A percentile compares a stretch with the other conserved stretches of the same genome.
phyloP scores from a whole-genome alignment of 2,888 invertebrate species.

The Octodonta nipae region DNA sequence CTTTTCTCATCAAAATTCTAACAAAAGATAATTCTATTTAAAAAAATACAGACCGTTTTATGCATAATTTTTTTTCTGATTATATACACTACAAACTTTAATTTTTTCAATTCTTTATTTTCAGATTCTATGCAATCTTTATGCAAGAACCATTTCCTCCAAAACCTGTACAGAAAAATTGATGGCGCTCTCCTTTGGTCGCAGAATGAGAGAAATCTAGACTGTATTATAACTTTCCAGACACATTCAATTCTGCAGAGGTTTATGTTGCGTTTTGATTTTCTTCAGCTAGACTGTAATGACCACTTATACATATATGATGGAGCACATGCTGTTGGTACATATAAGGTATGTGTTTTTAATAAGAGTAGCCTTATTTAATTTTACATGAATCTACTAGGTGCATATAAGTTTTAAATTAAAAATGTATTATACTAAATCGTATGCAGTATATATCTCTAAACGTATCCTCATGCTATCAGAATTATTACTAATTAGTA shows the following conservation, averaged over 20 bases:
- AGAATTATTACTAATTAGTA: no score
- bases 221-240: conserved; percentile 87
- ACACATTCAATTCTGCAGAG: conserved; percentile 87
- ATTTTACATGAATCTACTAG: conserved; percentile 3
- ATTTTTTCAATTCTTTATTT: no score
- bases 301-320: conserved; percentile 87
- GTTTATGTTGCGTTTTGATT: conserved; percentile 87
- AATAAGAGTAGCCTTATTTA: not conserved
- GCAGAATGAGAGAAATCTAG: conserved; percentile 77
- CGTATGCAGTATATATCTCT: no score
- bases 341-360: conserved; percentile 59
- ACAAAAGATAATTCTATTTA: no score
- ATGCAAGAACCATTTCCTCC: conserved; percentile 81
- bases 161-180: conserved; percentile 77
- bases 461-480: no score
- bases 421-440: no score
- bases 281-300: conserved; percentile 83
- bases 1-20: no score
- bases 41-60: no score
- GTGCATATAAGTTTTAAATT: no score
- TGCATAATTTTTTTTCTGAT: no score
- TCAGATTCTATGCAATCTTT: conserved; percentile 80
- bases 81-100: no score
- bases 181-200: conserved; percentile 85
- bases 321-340: conserved; percentile 79